Conservation (phyloP, 2,888 invertebrate species). For the Subacronicta megacephala region DNA sequence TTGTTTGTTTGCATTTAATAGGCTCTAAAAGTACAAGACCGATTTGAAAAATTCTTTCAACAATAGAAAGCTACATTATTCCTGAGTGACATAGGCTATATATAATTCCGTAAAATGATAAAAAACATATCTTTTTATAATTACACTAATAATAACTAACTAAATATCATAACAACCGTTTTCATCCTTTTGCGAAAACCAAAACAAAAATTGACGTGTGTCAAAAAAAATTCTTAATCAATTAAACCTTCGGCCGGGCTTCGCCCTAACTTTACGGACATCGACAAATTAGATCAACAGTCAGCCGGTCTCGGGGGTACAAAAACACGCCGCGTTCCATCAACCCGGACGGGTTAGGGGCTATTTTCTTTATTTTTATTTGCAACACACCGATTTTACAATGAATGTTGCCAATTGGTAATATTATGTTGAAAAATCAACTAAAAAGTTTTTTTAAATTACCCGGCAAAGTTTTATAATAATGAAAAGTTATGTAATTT, state of each 20-base stretch:
- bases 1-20: no score
- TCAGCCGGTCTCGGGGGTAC: slow-evolving; percentile 61
- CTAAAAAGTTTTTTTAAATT: no score
- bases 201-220: slow-evolving; percentile 19
- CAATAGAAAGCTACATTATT: no score
- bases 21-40: no score
- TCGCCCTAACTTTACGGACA: slow-evolving; percentile 45
- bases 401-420: slow-evolving; percentile 60
- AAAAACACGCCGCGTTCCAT: slow-evolving; percentile 67
- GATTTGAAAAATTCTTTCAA: no score
- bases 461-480: no score
- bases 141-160: slow-evolving; percentile 3
- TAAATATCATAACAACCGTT: no score
- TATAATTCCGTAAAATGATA: no score
- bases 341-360: slow-evolving; percentile 68
- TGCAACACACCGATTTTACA: slow-evolving; percentile 61
- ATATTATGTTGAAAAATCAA: no score
- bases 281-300: slow-evolving; percentile 74
- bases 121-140: no score
- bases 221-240: slow-evolving; percentile 39
- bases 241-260: slow-evolving; percentile 44
- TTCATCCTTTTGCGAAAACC: not conserved
- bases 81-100: no score
- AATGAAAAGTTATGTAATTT: no score
- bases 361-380: slow-evolving; percentile 69